phyloP scores from a whole-genome alignment of 2,113 vertebrate genomes.

The Tetrao urogallus region DNA sequence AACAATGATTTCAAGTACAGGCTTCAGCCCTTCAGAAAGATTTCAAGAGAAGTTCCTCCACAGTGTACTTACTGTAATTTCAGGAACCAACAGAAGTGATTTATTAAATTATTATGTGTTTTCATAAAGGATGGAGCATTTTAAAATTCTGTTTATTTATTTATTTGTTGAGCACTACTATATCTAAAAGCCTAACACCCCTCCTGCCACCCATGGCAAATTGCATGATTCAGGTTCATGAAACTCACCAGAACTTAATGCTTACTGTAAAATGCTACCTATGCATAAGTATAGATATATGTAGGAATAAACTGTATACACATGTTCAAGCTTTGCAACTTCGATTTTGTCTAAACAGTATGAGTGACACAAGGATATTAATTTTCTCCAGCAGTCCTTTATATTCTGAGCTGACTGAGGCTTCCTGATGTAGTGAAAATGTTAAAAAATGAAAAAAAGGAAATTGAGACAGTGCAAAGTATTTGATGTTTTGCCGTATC shows the following conservation, averaged over 20 bases:
- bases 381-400: not conserved
- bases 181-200: not conserved
- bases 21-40: not conserved
- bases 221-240: not conserved
- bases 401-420: not conserved
- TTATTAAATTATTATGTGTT: not conserved
- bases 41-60: not conserved
- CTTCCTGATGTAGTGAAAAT: not conserved
- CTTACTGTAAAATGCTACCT: not conserved
- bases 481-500: not conserved
- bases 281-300: not conserved
- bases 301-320: not conserved
- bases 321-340: not conserved
- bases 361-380: not conserved
- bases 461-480: not conserved
- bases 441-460: not conserved
- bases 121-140: not conserved
- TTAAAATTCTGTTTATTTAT: not conserved
- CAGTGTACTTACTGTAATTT: not conserved
- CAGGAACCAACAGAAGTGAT: not conserved
- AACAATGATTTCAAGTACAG: not conserved
- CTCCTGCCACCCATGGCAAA: not conserved
- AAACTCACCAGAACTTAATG: not conserved
- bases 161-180: not conserved
- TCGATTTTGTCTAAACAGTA: not conserved